A percentile compares a stretch with the other conserved stretches of the same genome.
Conservation (phyloP, 2,113 vertebrate genomes). For the Chaenocephalus aceratus region DNA sequence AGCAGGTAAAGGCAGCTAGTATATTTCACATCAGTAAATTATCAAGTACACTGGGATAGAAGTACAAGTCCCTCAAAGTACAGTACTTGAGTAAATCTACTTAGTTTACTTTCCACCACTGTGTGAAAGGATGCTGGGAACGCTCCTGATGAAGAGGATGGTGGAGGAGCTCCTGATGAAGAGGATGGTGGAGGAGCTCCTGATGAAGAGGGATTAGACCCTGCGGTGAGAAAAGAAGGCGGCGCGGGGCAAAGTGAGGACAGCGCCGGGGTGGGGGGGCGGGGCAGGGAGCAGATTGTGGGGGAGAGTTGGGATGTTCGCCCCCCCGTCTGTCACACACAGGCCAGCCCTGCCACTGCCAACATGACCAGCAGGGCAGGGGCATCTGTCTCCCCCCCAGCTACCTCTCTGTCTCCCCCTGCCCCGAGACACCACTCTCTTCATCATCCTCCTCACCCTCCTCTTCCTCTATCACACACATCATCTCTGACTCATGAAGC, state of each 20-base stretch:
- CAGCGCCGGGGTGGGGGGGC: slow-evolving; percentile 25
- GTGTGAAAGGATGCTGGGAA: too few relatives aligned
- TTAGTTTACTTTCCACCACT: too few relatives aligned
- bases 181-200: neutral
- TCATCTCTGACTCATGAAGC: too few relatives aligned
- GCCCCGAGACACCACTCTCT: slow-evolving; percentile 52
- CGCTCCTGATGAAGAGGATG: too few relatives aligned
- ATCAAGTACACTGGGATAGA: too few relatives aligned
- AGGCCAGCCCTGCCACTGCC: slow-evolving; percentile 78
- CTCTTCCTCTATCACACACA: slow-evolving; percentile 10
- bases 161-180: neutral
- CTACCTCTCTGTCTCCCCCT: slow-evolving; percentile 56
- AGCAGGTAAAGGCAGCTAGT: too few relatives aligned
- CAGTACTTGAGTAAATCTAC: too few relatives aligned
- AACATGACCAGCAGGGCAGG: slow-evolving; percentile 80
- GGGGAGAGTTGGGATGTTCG: slow-evolving; percentile 68
- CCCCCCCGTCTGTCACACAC: slow-evolving; percentile 74
- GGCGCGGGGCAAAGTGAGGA: slow-evolving; percentile 41
- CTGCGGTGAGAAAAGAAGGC: slow-evolving; percentile 3
- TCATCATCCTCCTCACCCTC: slow-evolving; percentile 18
- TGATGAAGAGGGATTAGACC: slow-evolving; percentile 41
- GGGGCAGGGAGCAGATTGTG: slow-evolving; percentile 59
- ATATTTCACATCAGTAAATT: too few relatives aligned
- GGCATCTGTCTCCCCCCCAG: slow-evolving; percentile 79
- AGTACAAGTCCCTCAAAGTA: too few relatives aligned